phyloP scores from a whole-genome alignment of 2,113 vertebrate species.

The Nothoprocta pentlandii region DNA sequence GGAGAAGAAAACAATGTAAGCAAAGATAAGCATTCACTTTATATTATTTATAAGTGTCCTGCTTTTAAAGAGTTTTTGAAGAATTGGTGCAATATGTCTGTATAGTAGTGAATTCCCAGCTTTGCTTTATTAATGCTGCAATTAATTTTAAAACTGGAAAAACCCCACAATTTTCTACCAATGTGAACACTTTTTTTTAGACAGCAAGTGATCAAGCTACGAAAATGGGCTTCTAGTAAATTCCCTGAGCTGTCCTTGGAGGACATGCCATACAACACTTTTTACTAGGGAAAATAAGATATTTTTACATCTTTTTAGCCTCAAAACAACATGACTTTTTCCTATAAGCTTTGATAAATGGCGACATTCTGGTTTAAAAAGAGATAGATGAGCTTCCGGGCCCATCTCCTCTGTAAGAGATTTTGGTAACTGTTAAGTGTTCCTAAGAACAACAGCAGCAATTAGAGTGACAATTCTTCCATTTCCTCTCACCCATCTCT shows the following conservation, averaged over 20 bases:
- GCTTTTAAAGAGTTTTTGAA: background rate
- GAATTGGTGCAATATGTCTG: background rate
- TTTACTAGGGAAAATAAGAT: background rate
- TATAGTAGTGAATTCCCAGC: background rate
- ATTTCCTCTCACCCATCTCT: background rate
- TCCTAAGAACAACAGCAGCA: background rate
- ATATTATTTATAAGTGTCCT: background rate
- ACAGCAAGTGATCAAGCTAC: background rate
- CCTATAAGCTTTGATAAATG: background rate
- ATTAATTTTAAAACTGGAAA: background rate
- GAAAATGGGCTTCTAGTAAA: background rate
- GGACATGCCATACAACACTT: background rate
- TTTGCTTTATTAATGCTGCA: background rate
- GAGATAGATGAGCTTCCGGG: background rate
- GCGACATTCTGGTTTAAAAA: background rate
- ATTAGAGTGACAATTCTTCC: background rate
- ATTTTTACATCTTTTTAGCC: background rate
- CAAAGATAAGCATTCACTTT: background rate
- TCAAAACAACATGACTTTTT: background rate
- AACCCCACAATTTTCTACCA: background rate
- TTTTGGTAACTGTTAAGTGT: background rate
- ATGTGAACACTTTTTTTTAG: background rate
- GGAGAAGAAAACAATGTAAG: background rate
- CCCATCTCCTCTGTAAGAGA: background rate
- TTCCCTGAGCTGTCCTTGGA: background rate